phyloP scores from a whole-genome alignment of 1,140 invertebrate genomes.

The Atta colombica region DNA sequence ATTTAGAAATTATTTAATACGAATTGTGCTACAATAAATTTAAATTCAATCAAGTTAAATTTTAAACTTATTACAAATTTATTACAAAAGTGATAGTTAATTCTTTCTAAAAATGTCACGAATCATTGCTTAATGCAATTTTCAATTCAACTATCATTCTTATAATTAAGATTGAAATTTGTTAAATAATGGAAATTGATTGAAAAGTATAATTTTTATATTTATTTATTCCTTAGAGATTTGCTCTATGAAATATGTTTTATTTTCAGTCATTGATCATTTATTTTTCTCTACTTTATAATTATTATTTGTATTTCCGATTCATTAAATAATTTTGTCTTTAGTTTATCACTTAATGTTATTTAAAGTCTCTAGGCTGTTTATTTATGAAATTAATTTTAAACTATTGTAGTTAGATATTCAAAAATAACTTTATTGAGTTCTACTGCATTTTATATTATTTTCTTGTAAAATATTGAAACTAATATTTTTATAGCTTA shows the following conservation, averaged over 20 bases:
- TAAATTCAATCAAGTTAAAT: background rate
- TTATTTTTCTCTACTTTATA: background rate
- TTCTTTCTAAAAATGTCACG: background rate
- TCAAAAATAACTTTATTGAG: slow-evolving; percentile 1
- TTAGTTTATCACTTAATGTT: background rate
- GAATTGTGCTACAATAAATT: background rate
- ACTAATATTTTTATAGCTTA: background rate
- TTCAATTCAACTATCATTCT: background rate
- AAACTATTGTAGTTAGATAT: background rate
- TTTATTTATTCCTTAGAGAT: background rate
- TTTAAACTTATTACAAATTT: background rate
- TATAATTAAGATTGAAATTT: background rate
- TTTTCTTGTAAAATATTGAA: slow-evolving; percentile 1
- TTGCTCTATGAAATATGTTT: background rate
- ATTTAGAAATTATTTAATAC: background rate
- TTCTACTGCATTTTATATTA: background rate
- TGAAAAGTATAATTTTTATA: background rate
- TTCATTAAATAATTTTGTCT: background rate
- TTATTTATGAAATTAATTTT: background rate
- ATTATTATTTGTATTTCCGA: background rate
- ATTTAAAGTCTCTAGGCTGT: background rate
- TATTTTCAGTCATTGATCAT: background rate
- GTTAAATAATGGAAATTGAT: background rate
- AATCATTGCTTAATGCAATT: background rate
- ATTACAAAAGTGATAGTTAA: background rate